phyloP scores from a whole-genome alignment of 64 coral and sea anemone genomes.

The Montipora cactus region DNA sequence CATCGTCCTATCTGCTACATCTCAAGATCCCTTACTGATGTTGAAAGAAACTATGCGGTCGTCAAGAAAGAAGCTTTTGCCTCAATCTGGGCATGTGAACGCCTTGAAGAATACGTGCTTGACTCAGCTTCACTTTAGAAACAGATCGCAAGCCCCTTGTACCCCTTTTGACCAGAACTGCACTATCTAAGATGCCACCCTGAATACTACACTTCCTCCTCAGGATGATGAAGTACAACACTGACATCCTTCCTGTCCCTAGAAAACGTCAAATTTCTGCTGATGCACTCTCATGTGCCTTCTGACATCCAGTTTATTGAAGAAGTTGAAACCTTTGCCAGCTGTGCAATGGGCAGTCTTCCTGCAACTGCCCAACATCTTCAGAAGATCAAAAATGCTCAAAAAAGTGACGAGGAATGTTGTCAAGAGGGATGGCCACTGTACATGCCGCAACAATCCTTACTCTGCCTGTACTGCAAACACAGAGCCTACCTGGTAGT shows the following conservation, averaged over 20 bases:
- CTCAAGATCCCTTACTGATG: too few relatives aligned
- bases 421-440: conserved; percentile 40
- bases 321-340: background rate
- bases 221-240: conserved; percentile 12
- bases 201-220: background rate
- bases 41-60: too few relatives aligned
- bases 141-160: too few relatives aligned
- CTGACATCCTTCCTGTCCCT: background rate
- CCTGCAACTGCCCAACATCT: conserved; percentile 20
- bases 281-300: background rate
- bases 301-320: conserved; percentile 1
- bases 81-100: too few relatives aligned
- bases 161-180: too few relatives aligned
- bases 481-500: too few relatives aligned
- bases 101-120: too few relatives aligned
- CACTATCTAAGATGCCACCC: too few relatives aligned
- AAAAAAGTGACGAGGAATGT: conserved; percentile 44
- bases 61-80: too few relatives aligned
- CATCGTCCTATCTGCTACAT: too few relatives aligned
- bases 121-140: too few relatives aligned
- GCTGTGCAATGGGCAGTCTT: background rate
- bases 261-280: background rate
- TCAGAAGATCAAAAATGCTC: conserved; percentile 28
- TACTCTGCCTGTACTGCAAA: too few relatives aligned
- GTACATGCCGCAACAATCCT: conserved; percentile 44